Base-by-base conservation (phyloP, 2,888 invertebrate species). In the Patella ulyssiponensis region DNA sequence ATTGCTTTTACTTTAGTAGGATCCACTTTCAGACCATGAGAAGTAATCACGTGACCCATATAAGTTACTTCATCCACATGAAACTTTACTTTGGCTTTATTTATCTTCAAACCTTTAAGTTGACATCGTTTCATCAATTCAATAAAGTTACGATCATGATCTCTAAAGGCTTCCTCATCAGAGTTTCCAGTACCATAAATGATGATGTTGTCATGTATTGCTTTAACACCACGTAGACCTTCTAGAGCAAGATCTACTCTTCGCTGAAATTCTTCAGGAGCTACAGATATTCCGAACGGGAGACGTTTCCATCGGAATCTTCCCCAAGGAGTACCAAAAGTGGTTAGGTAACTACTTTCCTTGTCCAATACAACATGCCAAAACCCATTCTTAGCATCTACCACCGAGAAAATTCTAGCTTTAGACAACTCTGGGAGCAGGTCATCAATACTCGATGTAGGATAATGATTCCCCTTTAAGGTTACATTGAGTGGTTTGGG, bases 221-320 rank as follows among this genome's bases (percentile, higher is more conserved):
- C 77, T 3, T 73, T 69, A 17, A 80, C 83, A 52, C 80, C 79
- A 51, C 33, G 15, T 0, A 84, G 72, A 15, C 76, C 78, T 56
- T 79, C 78, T 9, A 85, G 70, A 14, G 70, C 71, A 44, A 81
- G 71, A 15, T 75, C n/a, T 1, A 83, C 74, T 11, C 71, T n/a
- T 15, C 77, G 78, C 64, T 81, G 80, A 52, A 82, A 82, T 0
- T 82, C 75, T 64, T 80, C 83, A 12, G 74, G 70, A 5, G 76
- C 72, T 2, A 74, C 77, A 9, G 75, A 77, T 3, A 78, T 73
- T 1, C 83, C 82, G 69, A 83, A 85, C n/a, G 84, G 78, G 44
- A 80, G 12, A 12, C 73, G 15, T 9, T 44, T 71, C 53, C 75
- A 79, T 2, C 73, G 52, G 51, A 74, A 82, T 7, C 73, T 4